phyloP scores from a whole-genome alignment of 2,113 vertebrate genomes.

The Scortum barcoo region DNA sequence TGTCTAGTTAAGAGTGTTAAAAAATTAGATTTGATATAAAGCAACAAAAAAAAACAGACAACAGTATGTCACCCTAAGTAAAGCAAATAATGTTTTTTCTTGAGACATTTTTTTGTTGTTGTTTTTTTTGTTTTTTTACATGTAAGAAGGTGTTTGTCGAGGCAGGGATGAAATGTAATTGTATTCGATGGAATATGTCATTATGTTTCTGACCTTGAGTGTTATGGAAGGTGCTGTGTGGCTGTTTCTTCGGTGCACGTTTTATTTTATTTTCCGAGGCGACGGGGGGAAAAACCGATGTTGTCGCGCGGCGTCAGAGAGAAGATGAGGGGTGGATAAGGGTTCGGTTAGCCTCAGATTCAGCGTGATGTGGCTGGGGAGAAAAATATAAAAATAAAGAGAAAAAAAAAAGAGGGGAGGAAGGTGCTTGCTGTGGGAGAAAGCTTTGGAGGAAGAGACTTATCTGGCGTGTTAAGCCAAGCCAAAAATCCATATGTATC shows the following conservation, averaged over 20 bases:
- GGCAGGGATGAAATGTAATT: conserved; percentile 73
- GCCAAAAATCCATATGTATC: conserved; percentile 74
- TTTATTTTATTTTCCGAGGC: conserved; percentile 42
- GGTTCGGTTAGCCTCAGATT: conserved; percentile 57
- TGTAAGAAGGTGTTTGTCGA: conserved; percentile 61
- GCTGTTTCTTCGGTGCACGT: conserved; percentile 61
- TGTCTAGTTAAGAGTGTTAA: conserved; percentile 67
- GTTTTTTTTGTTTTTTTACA: too few relatives aligned
- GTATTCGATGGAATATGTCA: conserved; percentile 66
- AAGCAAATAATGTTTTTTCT: conserved; percentile 66
- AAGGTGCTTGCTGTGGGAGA: conserved; percentile 54
- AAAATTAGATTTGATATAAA: conserved; percentile 58
- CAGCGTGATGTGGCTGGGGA: conserved; percentile 45
- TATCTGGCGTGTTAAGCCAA: conserved; percentile 71
- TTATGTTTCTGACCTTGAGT: conserved; percentile 76
- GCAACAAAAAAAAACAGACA: conserved; percentile 11
- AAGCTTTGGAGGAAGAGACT: conserved; percentile 63
- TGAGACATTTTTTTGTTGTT: conserved; percentile 58
- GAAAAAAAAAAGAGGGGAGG: conserved; percentile 30
- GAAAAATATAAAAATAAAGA: too few relatives aligned
- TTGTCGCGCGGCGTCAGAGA: conserved; percentile 29
- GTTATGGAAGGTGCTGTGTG: conserved; percentile 76
- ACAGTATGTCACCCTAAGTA: conserved; percentile 52
- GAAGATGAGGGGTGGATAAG: conserved; percentile 47
- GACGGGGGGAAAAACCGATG: conserved; percentile 54